Percentiles rank a stretch among this genome's conserved stretches.
Conservation (phyloP, 2,113 vertebrate genomes). For the Cebus imitator region DNA sequence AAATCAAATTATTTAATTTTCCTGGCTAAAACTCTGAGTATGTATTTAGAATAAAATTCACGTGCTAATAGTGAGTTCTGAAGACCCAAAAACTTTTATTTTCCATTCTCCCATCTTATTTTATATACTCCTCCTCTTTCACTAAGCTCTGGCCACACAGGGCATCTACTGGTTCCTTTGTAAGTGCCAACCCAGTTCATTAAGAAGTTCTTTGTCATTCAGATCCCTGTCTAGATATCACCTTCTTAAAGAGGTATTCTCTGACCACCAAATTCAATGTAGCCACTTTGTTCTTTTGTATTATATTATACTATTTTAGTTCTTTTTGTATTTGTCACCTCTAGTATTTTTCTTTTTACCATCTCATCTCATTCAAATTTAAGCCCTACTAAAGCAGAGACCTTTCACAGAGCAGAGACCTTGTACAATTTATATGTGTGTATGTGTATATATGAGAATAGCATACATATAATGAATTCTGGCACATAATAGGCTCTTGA, state of each 20-base stretch:
- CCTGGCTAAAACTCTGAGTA: background rate
- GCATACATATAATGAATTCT: background rate
- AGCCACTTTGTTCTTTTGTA: background rate
- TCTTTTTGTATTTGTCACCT: background rate
- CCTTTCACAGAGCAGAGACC: background rate
- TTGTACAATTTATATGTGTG: background rate
- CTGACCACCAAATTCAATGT: background rate
- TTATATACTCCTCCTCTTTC: background rate
- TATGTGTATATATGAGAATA: background rate
- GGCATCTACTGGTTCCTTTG: background rate
- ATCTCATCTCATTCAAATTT: background rate
- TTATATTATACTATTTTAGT: background rate
- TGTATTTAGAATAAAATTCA: slow-evolving; percentile 23
- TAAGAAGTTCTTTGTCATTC: background rate
- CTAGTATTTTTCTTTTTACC: background rate
- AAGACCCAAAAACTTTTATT: background rate
- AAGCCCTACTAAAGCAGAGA: background rate
- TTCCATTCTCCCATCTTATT: background rate
- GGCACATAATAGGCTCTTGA: background rate
- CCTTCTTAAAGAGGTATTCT: background rate
- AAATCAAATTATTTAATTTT: background rate
- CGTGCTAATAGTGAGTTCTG: background rate
- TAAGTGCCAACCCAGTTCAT: background rate
- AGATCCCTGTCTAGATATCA: background rate
- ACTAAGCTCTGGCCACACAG: background rate